Percentiles rank a stretch among this genome's conserved stretches.
Evolutionary conservation across 2,113 vertebrate species (phyloP).

Genomic region (Suncus etruscus): DNA sequence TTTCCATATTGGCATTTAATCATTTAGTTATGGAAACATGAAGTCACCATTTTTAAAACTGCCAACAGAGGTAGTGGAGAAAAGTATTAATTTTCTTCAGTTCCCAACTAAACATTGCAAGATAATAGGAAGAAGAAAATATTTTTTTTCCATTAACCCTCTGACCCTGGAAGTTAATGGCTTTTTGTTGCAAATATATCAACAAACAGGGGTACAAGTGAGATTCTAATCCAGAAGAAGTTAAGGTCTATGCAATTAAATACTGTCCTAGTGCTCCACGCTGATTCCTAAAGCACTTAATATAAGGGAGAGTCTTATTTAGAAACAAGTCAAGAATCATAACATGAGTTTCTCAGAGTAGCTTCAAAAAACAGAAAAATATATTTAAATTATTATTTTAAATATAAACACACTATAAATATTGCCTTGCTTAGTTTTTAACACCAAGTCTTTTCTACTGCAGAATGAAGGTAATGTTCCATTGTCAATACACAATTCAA

Average conservation of each 20-base stretch:
- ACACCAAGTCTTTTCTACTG: not conserved
- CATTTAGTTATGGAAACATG: slow-evolving; percentile 81
- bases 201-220: slow-evolving; percentile 79
- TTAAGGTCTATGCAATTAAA: slow-evolving; percentile 60
- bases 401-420: not conserved
- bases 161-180: slow-evolving; percentile 87
- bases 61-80: slow-evolving; percentile 75
- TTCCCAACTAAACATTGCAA: slow-evolving; percentile 67
- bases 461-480: not conserved
- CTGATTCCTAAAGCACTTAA: slow-evolving; percentile 66
- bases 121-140: slow-evolving; percentile 83
- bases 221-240: slow-evolving; percentile 77
- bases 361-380: not conserved
- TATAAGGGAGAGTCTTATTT: not conserved
- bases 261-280: not conserved
- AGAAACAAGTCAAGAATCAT: not conserved
- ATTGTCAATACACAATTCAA: not conserved
- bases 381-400: not conserved
- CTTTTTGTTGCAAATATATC: slow-evolving; percentile 79
- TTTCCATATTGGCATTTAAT: slow-evolving; percentile 84
- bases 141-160: slow-evolving; percentile 89
- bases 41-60: slow-evolving; percentile 86
- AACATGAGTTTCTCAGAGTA: not conserved
- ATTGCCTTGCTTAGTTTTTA: not conserved
- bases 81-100: slow-evolving; percentile 79